Conservation (phyloP, 2,797 vertebrate species). For the Chloroceryle amazona region DNA sequence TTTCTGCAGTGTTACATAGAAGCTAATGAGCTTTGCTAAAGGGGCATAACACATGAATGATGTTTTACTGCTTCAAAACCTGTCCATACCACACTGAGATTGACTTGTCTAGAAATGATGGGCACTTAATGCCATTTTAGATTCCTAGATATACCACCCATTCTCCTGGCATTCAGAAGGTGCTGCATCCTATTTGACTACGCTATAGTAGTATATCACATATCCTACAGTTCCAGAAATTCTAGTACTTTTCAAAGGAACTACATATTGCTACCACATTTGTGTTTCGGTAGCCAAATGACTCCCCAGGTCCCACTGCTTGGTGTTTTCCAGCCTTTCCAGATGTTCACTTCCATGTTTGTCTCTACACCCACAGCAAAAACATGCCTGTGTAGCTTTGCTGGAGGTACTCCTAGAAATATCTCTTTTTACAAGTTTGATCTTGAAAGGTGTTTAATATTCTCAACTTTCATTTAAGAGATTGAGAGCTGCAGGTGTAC, state of each 20-base stretch:
- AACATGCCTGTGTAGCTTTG: background rate
- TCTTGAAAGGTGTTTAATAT: background rate
- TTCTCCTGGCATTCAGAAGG: background rate
- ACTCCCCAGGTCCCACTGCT: fast-evolving
- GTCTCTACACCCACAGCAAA: background rate
- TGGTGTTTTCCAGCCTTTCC: background rate
- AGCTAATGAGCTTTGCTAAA: background rate
- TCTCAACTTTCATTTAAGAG: background rate
- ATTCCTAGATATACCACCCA: background rate
- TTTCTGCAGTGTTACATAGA: fast-evolving
- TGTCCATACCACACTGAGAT: background rate
- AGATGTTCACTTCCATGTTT: background rate
- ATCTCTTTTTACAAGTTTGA: background rate
- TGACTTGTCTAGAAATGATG: background rate
- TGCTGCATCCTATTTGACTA: background rate
- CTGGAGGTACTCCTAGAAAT: background rate
- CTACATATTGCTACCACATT: background rate
- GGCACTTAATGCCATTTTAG: background rate
- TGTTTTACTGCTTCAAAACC: background rate
- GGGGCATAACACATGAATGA: fast-evolving
- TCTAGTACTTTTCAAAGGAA: background rate
- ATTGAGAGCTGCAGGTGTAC: background rate
- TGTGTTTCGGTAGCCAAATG: background rate
- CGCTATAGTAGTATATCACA: background rate
- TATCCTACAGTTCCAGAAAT: background rate